A percentile compares a stretch with the other conserved stretches of the same genome.
phyloP scores from a whole-genome alignment of 2,113 vertebrate species.

The Carettochelys insculpta region DNA sequence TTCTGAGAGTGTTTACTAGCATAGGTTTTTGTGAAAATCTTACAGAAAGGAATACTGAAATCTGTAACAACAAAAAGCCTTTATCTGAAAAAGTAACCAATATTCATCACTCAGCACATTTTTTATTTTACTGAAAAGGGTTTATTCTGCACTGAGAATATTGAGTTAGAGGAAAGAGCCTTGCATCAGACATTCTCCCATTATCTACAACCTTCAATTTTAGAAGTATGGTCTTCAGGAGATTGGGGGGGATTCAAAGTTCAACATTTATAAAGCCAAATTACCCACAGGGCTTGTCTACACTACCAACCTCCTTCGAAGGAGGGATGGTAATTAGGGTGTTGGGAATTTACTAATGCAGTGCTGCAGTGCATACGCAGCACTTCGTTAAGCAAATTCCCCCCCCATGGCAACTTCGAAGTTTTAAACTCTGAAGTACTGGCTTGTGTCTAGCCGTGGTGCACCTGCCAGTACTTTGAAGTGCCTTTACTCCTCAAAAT shows the following conservation, averaged over 20 bases:
- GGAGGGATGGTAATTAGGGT: too few species aligned
- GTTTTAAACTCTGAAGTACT: too few species aligned
- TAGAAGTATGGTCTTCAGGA: background rate
- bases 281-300: too few species aligned
- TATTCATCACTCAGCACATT: background rate
- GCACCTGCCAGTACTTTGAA: too few species aligned
- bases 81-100: background rate
- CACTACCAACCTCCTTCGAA: too few species aligned
- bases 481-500: too few species aligned
- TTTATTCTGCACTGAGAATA: background rate
- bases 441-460: too few species aligned
- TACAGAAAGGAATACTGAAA: background rate
- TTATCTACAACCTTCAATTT: background rate
- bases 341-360: too few species aligned
- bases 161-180: background rate
- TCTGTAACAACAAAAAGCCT: background rate
- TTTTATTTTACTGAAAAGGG: background rate
- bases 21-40: background rate
- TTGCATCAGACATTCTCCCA: background rate
- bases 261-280: background rate
- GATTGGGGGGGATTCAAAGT: rapidly evolving
- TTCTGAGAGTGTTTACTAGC: background rate
- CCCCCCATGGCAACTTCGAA: too few species aligned
- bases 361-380: too few species aligned
- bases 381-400: too few species aligned